Evolutionary conservation across 2,888 invertebrate species (phyloP), one percentile per base, ranked within the genome.

Genomic region (Tanypteryx hageni): DNA sequence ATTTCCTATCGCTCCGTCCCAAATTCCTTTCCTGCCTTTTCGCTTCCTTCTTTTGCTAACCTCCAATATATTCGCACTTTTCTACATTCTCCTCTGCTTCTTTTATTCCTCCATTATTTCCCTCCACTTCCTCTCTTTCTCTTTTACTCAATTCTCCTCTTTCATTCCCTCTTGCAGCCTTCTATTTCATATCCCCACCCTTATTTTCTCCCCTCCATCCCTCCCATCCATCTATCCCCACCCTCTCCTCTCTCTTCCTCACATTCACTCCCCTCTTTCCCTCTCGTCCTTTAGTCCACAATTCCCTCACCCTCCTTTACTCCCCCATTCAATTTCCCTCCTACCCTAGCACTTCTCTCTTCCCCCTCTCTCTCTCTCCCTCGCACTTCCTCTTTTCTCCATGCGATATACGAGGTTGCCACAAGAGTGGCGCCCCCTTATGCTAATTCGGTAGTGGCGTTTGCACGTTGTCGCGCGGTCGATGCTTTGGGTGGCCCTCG

Each of bases 361-460:
- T 57, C 58, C 11, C 85, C 58, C 11, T n/a, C 44, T 57, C 83
- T 44, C 31, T 57, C 14, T 82, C 31, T 22, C 82, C 44, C 83
- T 44, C 83, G 18, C 83, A 83, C 31, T 83, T n/a, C 83, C 56
- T 83, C 83, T 57, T 44, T n/a, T n/a, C 64, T 10, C 18, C 56
- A 8, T 14, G 58, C 85, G 58, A 57, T 86, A 86, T 86, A 61
- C 86, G 61, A 86, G 31, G 61, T 61, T 31, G 27, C 59, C 61
- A 31, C 31, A 27, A 31, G 61, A 86, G 61, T 61, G 59, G 61
- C 86, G 14, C 61, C 31, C 86, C 86, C 61, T 86, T 86, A 86
- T 86, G 86, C 86, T 86, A 86, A 86, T 86, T 86, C 61, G 86
- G 86, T 27, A 14, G 86, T 18, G 27, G 86, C 86, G 86, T 86